A percentile compares a stretch with the other conserved stretches of the same genome.
phyloP scores from a whole-genome alignment of 2,113 vertebrate genomes.

The Burhinus oedicnemus region DNA sequence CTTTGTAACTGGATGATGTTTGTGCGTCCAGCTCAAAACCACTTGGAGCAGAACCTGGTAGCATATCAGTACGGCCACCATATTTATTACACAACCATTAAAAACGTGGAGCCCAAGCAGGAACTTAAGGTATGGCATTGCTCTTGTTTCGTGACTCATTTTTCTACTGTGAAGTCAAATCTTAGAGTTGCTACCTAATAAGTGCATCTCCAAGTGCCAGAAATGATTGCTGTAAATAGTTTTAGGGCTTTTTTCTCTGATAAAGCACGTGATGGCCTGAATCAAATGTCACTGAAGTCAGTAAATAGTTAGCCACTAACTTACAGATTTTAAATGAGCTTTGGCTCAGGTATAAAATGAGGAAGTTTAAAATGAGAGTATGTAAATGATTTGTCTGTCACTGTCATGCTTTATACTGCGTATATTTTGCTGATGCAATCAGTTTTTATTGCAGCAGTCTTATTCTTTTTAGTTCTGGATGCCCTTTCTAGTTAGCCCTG shows the following conservation, averaged over 20 bases:
- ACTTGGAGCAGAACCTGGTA: slow-evolving; percentile 96
- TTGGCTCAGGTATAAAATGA: neutral
- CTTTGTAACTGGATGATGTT: slow-evolving; percentile 99
- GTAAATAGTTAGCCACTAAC: neutral
- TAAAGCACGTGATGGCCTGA: neutral
- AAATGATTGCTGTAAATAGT: neutral
- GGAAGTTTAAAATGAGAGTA: neutral
- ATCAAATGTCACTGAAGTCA: neutral
- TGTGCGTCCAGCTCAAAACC: slow-evolving; percentile 94
- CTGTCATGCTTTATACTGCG: neutral
- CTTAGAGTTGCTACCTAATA: neutral
- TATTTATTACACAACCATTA: slow-evolving; percentile 96
- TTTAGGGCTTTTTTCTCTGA: neutral
- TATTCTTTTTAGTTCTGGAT: neutral
- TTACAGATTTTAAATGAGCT: neutral
- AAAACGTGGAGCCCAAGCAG: slow-evolving; percentile 96
- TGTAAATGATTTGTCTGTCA: neutral
- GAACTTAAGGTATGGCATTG: slow-evolving; percentile 88
- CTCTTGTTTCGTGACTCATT: neutral
- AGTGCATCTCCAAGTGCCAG: neutral
- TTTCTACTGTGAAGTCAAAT: neutral
- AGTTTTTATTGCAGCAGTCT: neutral
- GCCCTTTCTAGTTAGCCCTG: neutral
- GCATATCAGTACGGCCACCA: slow-evolving; percentile 96
- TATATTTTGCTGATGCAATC: neutral